These are phyloP conservation scores for Myoxocephalus aenaeus DNA, from an alignment of 2,797 vertebrate species.

Conservation along the genomic window DNA sequence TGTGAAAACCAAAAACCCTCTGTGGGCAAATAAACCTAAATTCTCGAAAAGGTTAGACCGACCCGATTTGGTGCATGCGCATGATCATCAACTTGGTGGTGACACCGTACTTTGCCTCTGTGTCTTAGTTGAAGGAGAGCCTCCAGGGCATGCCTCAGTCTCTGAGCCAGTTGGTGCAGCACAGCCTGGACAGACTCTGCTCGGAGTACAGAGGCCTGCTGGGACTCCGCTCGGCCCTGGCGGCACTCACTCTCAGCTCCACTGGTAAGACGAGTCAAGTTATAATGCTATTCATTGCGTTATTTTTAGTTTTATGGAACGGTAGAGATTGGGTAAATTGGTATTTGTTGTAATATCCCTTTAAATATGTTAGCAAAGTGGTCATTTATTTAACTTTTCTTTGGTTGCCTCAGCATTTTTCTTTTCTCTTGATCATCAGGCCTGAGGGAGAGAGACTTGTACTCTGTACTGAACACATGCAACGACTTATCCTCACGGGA, in stretches of 20 bases:
- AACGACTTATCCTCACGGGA: constrained; percentile 67
- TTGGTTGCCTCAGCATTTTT: neutral
- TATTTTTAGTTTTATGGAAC: neutral
- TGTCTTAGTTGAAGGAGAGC: constrained; percentile 80
- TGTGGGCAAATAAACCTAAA: too few relatives aligned
- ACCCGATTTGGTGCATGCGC: neutral
- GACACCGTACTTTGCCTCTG: neutral
- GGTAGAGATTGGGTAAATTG: neutral
- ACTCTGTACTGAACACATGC: constrained; percentile 83
- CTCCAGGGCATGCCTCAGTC: constrained; percentile 84
- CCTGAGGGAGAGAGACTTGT: constrained; percentile 87
- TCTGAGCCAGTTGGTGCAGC: constrained; percentile 83
- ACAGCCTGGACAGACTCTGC: constrained; percentile 84
- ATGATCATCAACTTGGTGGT: neutral
- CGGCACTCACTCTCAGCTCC: constrained; percentile 82
- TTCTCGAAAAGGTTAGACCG: too few relatives aligned
- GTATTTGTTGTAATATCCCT: neutral
- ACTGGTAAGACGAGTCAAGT: constrained; percentile 72
- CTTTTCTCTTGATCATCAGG: constrained; percentile 71
- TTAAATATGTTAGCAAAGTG: neutral
- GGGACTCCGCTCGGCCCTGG: constrained; percentile 81
- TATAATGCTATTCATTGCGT: neutral
- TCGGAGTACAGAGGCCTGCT: constrained; percentile 75
- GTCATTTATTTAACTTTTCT: neutral
- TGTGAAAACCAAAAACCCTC: too few relatives aligned